A percentile compares a stretch with the other conserved stretches of the same genome.
phyloP scores from a whole-genome alignment of 1,140 invertebrate species.

The Bombus superbus region DNA sequence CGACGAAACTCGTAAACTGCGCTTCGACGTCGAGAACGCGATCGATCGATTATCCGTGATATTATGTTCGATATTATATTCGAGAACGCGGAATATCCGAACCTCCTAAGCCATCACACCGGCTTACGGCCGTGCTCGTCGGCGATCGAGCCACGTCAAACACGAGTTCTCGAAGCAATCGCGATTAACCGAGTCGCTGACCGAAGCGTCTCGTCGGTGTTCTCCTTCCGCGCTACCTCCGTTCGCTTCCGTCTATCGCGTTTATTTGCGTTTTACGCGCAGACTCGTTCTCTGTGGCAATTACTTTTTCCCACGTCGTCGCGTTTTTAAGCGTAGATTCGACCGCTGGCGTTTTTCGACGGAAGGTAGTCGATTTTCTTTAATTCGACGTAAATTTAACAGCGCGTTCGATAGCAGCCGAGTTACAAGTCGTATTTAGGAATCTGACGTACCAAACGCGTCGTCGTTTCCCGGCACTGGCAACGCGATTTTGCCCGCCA shows the following conservation, averaged over 20 bases:
- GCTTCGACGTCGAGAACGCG: not conserved
- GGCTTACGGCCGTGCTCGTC: not conserved
- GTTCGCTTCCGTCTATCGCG: not conserved
- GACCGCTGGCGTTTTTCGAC: no score
- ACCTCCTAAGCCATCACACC: not conserved
- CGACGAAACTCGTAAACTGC: conserved; percentile 46
- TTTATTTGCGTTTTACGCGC: no score
- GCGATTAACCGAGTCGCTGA: not conserved
- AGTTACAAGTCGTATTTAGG: no score
- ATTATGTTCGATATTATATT: conserved; percentile 38
- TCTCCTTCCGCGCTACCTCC: not conserved
- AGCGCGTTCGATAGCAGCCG: no score
- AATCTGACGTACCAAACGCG: no score
- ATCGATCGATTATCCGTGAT: conserved; percentile 51
- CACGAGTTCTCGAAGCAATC: not conserved
- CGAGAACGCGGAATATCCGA: not conserved
- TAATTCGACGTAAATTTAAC: no score
- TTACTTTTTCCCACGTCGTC: no score
- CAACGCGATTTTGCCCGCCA: no score
- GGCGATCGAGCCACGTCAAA: not conserved
- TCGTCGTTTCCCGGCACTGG: no score
- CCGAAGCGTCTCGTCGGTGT: not conserved
- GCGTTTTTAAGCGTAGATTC: no score
- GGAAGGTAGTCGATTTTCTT: no score
- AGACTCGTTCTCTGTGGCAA: no score